phyloP scores from a whole-genome alignment of 2,797 vertebrate species.

The Tadarida brasiliensis region DNA sequence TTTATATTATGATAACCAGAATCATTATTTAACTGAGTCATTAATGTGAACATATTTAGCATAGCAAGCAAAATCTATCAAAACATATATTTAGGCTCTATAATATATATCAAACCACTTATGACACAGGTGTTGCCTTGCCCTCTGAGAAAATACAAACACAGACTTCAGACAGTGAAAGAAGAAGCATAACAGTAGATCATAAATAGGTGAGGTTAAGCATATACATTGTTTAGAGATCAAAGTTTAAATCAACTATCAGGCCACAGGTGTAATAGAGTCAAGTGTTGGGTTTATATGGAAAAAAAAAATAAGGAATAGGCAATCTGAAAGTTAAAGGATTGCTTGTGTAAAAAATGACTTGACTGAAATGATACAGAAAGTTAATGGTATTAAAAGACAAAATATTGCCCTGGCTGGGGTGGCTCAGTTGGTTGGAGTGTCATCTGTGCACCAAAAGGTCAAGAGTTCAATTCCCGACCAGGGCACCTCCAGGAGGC shows the following conservation, averaged over 20 bases:
- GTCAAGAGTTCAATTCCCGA: no score
- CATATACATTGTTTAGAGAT: neutral
- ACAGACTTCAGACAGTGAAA: neutral
- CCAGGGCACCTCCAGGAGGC: no score
- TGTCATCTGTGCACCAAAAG: no score
- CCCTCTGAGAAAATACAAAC: conserved; percentile 50
- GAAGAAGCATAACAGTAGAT: neutral
- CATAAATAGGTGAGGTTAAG: neutral
- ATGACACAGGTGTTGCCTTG: neutral
- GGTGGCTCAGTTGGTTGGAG: no score
- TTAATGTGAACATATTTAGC: conserved; percentile 14
- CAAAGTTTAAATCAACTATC: conserved; percentile 24
- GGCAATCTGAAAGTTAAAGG: neutral
- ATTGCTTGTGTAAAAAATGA: conserved; percentile 11
- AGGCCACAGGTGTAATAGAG: neutral
- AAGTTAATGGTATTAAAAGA: neutral
- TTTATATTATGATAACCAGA: neutral
- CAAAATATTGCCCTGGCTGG: neutral
- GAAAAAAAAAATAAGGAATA: conserved; percentile 12
- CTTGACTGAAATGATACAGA: neutral
- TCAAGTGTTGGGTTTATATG: neutral
- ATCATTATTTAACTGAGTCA: neutral
- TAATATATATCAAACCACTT: neutral
- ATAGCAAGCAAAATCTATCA: conserved; percentile 1
- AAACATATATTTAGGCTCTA: neutral